A percentile compares a stretch with the other conserved stretches of the same genome.
phyloP scores from a whole-genome alignment of 1,140 invertebrate genomes.

The Antheraea mylitta region DNA sequence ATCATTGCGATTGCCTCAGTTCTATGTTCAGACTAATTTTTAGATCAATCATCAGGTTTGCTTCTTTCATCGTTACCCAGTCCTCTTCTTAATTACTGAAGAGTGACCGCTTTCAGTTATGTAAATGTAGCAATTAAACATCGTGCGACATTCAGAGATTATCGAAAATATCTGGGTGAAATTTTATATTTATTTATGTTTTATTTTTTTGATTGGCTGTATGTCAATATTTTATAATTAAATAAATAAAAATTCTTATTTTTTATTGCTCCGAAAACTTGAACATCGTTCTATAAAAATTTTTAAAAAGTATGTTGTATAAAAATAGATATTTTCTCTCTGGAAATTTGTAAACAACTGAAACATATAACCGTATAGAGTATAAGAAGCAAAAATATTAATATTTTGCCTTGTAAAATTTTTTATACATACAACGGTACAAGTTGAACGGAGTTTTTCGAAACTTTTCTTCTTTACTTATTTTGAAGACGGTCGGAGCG shows the following conservation, averaged over 20 bases:
- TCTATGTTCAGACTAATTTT: too few species aligned
- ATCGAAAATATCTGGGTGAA: too few species aligned
- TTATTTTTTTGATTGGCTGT: too few species aligned
- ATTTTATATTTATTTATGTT: too few species aligned
- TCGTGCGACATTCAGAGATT: too few species aligned
- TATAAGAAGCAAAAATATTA: slow-evolving; percentile 1
- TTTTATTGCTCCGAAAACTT: background rate
- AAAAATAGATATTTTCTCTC: background rate
- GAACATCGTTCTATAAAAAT: background rate
- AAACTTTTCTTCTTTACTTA: slow-evolving; percentile 75
- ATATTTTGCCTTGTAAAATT: slow-evolving; percentile 50
- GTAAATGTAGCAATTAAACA: too few species aligned
- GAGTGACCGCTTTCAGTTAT: too few species aligned
- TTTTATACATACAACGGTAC: slow-evolving; percentile 64
- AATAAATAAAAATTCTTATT: background rate
- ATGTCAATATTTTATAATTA: too few species aligned
- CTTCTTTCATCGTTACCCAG: too few species aligned
- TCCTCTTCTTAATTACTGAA: too few species aligned
- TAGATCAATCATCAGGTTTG: too few species aligned
- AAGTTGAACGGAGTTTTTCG: slow-evolving; percentile 67
- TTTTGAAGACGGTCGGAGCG: slow-evolving; percentile 73
- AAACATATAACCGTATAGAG: background rate
- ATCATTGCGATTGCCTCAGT: too few species aligned
- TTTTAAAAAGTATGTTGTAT: background rate
- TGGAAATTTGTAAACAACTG: background rate